Percentiles rank a stretch among this genome's conserved stretches.
Evolutionary conservation across 2,113 vertebrate genomes (phyloP).

Genomic region (Calonectris borealis): DNA sequence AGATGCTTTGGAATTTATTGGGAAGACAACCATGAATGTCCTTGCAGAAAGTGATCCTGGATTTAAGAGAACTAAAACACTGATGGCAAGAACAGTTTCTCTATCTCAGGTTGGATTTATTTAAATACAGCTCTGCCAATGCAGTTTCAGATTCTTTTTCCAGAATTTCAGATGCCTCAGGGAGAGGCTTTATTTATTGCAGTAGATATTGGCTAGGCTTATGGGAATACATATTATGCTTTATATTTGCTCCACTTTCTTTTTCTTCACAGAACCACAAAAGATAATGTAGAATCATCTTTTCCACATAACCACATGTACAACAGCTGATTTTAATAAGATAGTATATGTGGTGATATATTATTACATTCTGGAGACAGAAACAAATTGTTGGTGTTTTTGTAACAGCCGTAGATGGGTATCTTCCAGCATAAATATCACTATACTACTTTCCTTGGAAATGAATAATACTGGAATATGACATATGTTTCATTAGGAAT

Average conservation of each 20-base stretch:
- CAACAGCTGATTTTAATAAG: not conserved
- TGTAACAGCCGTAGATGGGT: not conserved
- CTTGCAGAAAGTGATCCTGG: conserved; percentile 96
- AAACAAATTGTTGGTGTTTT: not conserved
- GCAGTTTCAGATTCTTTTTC: not conserved
- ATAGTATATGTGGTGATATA: not conserved
- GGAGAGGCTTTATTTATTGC: not conserved
- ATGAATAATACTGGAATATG: not conserved
- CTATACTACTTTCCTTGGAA: not conserved
- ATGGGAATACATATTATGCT: not conserved
- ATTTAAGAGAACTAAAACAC: conserved; percentile 94
- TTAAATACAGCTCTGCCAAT: not conserved
- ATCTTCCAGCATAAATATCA: not conserved
- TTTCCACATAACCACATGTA: not conserved
- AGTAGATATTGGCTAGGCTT: not conserved
- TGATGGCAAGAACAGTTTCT: conserved; percentile 93
- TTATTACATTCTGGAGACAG: not conserved
- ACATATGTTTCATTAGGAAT: not conserved
- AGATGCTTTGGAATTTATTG: conserved; percentile 97
- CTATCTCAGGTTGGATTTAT: conserved; percentile 87
- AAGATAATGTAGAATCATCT: not conserved
- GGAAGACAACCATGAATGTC: conserved; percentile 98
- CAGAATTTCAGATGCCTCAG: not conserved
- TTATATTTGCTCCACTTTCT: not conserved
- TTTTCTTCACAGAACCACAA: not conserved